Evolutionary conservation across 1,140 invertebrate species (phyloP).

Genomic region (Cydia pomonella): DNA sequence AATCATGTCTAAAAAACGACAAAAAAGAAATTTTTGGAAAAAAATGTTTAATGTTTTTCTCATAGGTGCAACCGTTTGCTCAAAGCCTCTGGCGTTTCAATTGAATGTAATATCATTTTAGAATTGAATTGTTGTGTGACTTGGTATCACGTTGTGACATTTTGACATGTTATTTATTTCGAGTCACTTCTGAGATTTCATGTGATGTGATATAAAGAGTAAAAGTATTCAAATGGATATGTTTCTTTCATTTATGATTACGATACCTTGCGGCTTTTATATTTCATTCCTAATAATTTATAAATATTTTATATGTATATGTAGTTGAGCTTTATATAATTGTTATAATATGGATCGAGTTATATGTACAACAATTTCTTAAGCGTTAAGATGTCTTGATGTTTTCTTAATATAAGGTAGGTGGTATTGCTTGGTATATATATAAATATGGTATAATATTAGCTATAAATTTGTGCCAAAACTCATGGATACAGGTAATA

Average conservation of each 20-base stretch:
- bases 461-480: slow-evolving; percentile 66
- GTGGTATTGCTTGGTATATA: slow-evolving; percentile 44
- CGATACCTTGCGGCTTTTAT: slow-evolving; percentile 35
- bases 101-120: slow-evolving; percentile 17
- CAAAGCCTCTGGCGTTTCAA: slow-evolving; percentile 48
- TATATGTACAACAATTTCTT: slow-evolving; percentile 45
- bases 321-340: slow-evolving; percentile 63
- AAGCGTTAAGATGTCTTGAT: slow-evolving; percentile 56
- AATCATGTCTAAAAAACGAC: slow-evolving; percentile 64
- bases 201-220: slow-evolving; percentile 74
- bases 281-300: slow-evolving; percentile 48
- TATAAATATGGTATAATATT: slow-evolving; percentile 53
- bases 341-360: slow-evolving; percentile 48
- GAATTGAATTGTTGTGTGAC: slow-evolving; percentile 27
- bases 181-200: slow-evolving; percentile 63
- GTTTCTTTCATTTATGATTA: slow-evolving; percentile 57
- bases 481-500: slow-evolving; percentile 66
- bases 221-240: slow-evolving; percentile 62
- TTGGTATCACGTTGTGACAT: slow-evolving; percentile 4
- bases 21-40: slow-evolving; percentile 49
- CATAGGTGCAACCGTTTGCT: slow-evolving; percentile 71
- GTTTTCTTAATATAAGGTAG: slow-evolving; percentile 57
- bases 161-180: slow-evolving; percentile 37
- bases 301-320: slow-evolving; percentile 54
- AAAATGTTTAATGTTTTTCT: slow-evolving; percentile 48